phyloP scores from a whole-genome alignment of 2,888 invertebrate genomes.

The Panzeria rudis region DNA sequence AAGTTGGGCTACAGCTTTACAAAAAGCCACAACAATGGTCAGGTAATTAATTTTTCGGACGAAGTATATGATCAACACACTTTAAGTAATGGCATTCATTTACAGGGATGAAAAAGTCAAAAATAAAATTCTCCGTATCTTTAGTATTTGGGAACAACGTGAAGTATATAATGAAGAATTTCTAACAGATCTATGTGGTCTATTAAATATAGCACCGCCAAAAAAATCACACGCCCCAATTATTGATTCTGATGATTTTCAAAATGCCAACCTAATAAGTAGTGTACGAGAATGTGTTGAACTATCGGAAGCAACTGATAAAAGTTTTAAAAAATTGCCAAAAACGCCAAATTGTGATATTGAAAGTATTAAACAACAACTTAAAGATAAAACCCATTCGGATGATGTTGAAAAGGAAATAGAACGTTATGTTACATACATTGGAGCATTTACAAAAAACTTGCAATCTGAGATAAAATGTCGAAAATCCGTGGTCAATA shows the following conservation, averaged over 20 bases:
- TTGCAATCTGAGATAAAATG: conserved; percentile 93
- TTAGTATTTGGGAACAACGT: conserved; percentile 98
- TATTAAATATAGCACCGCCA: conserved; percentile 91
- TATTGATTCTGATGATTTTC: conserved; percentile 81
- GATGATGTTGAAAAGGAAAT: conserved; percentile 95
- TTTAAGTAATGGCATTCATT: conserved; percentile 18
- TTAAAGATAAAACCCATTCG: conserved; percentile 95
- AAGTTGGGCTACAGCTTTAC: conserved; percentile 95
- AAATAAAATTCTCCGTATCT: conserved; percentile 93
- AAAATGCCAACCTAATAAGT: conserved; percentile 88
- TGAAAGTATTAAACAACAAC: conserved; percentile 89
- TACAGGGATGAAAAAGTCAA: conserved; percentile 94
- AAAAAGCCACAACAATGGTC: conserved; percentile 95
- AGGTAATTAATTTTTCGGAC: conserved; percentile 84
- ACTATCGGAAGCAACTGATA: conserved; percentile 89
- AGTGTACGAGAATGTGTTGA: conserved; percentile 90
- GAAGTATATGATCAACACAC: neutral
- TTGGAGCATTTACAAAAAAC: conserved; percentile 92
- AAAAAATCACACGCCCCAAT: conserved; percentile 78
- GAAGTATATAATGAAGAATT: conserved; percentile 95
- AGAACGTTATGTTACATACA: conserved; percentile 90
- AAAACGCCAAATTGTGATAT: conserved; percentile 87
- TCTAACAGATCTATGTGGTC: conserved; percentile 92
- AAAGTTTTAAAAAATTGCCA: conserved; percentile 85
- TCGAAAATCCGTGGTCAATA: conserved; percentile 89